A percentile compares a stretch with the other conserved stretches of the same genome.
phyloP scores from a whole-genome alignment of 2,113 vertebrate species.

The Pontoporia blainvillei region DNA sequence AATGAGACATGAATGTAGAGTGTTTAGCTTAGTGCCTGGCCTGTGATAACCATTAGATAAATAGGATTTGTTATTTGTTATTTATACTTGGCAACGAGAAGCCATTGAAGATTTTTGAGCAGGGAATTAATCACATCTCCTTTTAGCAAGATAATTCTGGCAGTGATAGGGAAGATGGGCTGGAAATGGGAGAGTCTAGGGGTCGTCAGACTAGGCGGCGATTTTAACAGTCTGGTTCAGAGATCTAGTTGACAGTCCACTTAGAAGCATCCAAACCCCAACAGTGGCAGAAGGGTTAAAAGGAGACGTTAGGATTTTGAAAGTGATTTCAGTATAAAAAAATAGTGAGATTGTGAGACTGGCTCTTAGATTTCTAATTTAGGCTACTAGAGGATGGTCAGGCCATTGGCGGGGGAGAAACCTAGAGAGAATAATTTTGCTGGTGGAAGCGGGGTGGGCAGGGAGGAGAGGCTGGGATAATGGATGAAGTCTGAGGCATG shows the following conservation, averaged over 20 bases:
- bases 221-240: not conserved
- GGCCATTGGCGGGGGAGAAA: not conserved
- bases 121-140: not conserved
- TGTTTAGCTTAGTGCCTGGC: not conserved
- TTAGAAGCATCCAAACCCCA: not conserved
- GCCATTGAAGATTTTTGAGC: not conserved
- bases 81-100: not conserved
- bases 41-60: not conserved
- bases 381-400: not conserved
- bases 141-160: not conserved
- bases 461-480: not conserved
- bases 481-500: not conserved
- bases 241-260: not conserved
- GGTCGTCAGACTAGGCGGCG: not conserved
- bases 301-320: not conserved
- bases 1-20: not conserved
- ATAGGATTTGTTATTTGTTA: not conserved
- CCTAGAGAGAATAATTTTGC: not conserved
- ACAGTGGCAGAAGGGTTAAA: not conserved
- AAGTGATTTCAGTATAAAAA: not conserved
- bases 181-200: not conserved
- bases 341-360: not conserved
- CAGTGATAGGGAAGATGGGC: not conserved
- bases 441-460: accelerated
- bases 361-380: not conserved